Percentiles rank a stretch among this genome's conserved stretches.
phyloP scores from a whole-genome alignment of 2,113 vertebrate genomes.

The Oncorhynchus kisutch region DNA sequence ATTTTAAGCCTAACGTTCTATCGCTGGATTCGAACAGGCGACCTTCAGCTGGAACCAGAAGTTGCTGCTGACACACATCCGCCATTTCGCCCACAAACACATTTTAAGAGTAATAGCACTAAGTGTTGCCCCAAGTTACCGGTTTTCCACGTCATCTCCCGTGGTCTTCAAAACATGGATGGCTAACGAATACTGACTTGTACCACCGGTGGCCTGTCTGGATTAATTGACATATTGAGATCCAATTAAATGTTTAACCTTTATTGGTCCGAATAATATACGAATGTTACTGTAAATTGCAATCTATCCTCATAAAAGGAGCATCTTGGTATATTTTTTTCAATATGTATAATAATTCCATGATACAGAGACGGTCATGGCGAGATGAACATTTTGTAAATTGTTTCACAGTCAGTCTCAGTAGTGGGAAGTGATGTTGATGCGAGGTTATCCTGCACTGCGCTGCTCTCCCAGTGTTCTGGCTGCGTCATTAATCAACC shows the following conservation, averaged over 20 bases:
- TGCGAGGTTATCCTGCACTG: not conserved
- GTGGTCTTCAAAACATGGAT: no score
- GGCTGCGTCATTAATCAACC: constrained; percentile 65
- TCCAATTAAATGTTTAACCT: not conserved
- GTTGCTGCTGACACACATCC: no score
- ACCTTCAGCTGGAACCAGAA: no score
- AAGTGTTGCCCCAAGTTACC: no score
- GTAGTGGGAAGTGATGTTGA: not conserved
- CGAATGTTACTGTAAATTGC: not conserved
- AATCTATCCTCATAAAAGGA: not conserved
- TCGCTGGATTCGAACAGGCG: no score
- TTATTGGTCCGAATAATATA: not conserved
- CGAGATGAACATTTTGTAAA: not conserved
- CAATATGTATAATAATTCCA: no score
- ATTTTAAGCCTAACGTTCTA: no score
- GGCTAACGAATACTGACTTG: no score
- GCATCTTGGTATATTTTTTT: not conserved
- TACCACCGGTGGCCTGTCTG: no score
- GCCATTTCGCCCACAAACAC: no score
- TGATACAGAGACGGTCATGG: not conserved
- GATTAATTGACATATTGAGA: not conserved
- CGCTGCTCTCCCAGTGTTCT: not conserved
- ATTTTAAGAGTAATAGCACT: no score
- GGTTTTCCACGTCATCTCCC: no score
- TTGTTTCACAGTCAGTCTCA: not conserved